Evolutionary conservation across 2,888 invertebrate genomes (phyloP), one percentile per base, ranked within the genome.

Genomic region (Chrysolina haemoptera): DNA sequence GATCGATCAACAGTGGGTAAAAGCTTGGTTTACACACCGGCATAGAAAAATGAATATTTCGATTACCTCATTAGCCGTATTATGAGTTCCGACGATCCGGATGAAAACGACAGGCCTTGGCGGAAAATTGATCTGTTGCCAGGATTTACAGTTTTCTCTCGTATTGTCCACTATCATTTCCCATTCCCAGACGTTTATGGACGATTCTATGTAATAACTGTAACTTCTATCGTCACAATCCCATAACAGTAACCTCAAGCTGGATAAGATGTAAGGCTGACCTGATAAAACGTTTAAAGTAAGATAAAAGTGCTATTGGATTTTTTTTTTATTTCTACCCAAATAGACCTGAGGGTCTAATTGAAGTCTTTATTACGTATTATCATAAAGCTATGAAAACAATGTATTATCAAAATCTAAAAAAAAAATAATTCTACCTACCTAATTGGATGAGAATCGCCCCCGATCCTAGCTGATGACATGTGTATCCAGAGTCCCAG

Each of bases 401-500:
- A n/a, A n/a, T n/a, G n/a, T n/a, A 35, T 4, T 35, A 27, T 27
- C 27, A 27, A 27, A 27, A 27, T 35, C 35, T 35, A 35, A 4
- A 4, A 16, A 50, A 8, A 20, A 20, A 11, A 2, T 11, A 53
- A 18, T 5, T 53, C 20, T 27, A 71, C 79, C 74, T 82, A 82
- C 94, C 96, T 79, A 99, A 91, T 89, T 99, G 98, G 76, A 99
- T 95, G 82, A 97, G 92, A 85, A 99, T 98, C 81, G 96, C 94
- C 73, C 99, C 98, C 80, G 96, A 95, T 81, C 97, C 97, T 76
- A 97, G 90, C 89, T 98, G 98, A 90, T 98, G 98, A 88, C 98
- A 98, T 5, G 98, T 98, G 89, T 98, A 99, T 77, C 98, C 98
- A 70, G 95, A 96, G 89, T 99, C 99, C 98, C 98, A 99, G 90